Percentiles rank a stretch among this genome's conserved stretches.
Conservation (phyloP, 1,140 invertebrate species). For the Orius insidiosus region DNA sequence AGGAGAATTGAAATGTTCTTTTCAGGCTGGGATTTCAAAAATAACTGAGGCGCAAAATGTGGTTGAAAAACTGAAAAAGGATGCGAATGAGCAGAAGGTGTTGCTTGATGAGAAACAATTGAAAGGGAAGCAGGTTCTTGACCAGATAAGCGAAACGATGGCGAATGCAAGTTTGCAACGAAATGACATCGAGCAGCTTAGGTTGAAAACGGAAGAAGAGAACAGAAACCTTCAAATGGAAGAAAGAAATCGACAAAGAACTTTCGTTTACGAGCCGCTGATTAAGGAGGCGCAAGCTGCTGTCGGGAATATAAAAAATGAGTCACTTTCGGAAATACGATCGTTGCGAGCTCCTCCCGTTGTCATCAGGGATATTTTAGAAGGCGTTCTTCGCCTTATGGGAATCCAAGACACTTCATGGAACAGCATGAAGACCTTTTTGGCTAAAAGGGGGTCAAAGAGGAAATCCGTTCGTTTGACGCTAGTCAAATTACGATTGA, state of each 20-base stretch:
- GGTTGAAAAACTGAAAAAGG: conserved; percentile 74
- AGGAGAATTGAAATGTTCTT: too few species aligned
- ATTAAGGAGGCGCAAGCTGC: conserved; percentile 74
- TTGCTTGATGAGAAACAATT: conserved; percentile 73
- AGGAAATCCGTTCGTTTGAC: conserved; percentile 91
- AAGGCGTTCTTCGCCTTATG: conserved; percentile 94
- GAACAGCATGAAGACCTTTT: conserved; percentile 98
- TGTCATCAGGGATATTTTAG: conserved; percentile 87
- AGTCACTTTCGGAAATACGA: conserved; percentile 86
- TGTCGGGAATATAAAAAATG: conserved; percentile 86
- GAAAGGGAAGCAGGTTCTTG: conserved; percentile 75
- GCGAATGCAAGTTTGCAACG: conserved; percentile 79
- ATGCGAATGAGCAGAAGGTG: conserved; percentile 68
- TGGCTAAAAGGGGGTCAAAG: conserved; percentile 93
- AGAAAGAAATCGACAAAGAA: conserved; percentile 81
- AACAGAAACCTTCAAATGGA: conserved; percentile 69
- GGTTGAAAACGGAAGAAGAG: conserved; percentile 74
- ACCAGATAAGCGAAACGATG: conserved; percentile 91
- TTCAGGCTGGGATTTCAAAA: conserved; percentile 76
- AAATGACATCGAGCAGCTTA: conserved; percentile 79
- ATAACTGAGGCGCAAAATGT: conserved; percentile 68
- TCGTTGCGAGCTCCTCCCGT: conserved; percentile 92
- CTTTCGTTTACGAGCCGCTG: conserved; percentile 79
- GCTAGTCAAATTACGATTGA: conserved; percentile 70
- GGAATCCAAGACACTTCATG: conserved; percentile 96